Conservation (phyloP, 1,140 invertebrate genomes). For the Tetramorium simillimum region DNA sequence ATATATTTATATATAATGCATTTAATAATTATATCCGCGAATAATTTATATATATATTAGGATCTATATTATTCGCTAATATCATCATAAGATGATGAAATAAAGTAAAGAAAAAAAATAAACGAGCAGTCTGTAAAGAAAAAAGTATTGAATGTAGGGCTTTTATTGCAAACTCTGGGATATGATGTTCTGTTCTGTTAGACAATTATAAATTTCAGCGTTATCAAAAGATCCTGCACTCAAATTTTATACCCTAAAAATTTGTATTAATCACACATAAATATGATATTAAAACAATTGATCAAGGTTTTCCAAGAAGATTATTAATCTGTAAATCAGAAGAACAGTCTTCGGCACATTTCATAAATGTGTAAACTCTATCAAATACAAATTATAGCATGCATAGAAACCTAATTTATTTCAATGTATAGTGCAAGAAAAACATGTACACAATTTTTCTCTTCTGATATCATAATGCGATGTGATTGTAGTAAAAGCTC, state of each 20-base stretch:
- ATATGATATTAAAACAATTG: not conserved
- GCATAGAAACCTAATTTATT: slow-evolving; percentile 20
- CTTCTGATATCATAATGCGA: not conserved
- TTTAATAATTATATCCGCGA: not conserved
- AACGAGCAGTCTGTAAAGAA: not conserved
- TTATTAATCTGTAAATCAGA: not conserved
- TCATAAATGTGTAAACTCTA: not conserved
- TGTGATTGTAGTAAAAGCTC: not conserved
- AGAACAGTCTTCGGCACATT: not conserved
- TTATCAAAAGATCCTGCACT: not conserved
- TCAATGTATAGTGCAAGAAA: slow-evolving; percentile 30
- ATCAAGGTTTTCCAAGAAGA: not conserved
- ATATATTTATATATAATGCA: not conserved
- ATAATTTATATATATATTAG: not conserved
- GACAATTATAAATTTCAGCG: not conserved
- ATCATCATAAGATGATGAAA: not conserved
- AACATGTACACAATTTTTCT: not conserved
- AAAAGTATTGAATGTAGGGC: not conserved
- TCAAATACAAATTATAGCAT: slow-evolving; percentile 15
- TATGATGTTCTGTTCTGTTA: not conserved
- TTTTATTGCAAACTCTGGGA: not conserved
- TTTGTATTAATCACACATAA: not conserved
- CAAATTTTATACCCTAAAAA: not conserved
- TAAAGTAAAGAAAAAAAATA: slow-evolving; percentile 10
- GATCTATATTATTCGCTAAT: not conserved